These are phyloP conservation scores for Diadromus collaris DNA, from an alignment of 2,888 invertebrate species.

Conservation along the genomic window DNA sequence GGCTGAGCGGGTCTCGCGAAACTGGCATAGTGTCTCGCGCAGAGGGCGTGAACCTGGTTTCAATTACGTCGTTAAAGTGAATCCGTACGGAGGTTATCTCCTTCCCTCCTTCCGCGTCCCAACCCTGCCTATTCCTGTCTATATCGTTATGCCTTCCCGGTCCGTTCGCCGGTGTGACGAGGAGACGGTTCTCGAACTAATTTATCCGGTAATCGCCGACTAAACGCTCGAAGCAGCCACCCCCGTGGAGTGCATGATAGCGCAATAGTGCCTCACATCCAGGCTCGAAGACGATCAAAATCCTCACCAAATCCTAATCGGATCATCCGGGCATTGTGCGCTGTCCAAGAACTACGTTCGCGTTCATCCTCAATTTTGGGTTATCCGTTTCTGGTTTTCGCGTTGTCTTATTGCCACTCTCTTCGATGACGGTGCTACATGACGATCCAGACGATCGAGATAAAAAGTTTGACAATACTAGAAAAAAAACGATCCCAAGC, in stretches of 20 bases:
- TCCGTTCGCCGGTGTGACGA: conserved; percentile 28
- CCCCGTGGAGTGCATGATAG: conserved; percentile 20
- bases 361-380: conserved; percentile 15
- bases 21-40: conserved; percentile 16
- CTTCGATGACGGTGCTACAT: background rate
- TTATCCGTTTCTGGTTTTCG: conserved; percentile 11
- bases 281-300: conserved; percentile 60
- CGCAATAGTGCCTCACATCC: conserved; percentile 12
- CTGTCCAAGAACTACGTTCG: background rate
- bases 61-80: conserved; percentile 55
- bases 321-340: conserved; percentile 61
- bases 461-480: background rate
- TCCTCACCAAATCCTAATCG: conserved; percentile 70
- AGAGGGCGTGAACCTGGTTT: conserved; percentile 41
- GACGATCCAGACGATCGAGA: background rate
- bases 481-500: background rate
- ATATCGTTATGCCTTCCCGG: background rate
- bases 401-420: conserved; percentile 14
- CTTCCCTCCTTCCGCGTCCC: conserved; percentile 27
- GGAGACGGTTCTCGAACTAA: conserved; percentile 61
- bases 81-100: conserved; percentile 37
- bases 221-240: conserved; percentile 54
- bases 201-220: conserved; percentile 67
- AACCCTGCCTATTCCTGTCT: background rate
- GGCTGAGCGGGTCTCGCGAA: conserved; percentile 23